These are phyloP conservation scores for Melitaea athalia DNA, from an alignment of 2,888 invertebrate genomes.

Conservation along the genomic window DNA sequence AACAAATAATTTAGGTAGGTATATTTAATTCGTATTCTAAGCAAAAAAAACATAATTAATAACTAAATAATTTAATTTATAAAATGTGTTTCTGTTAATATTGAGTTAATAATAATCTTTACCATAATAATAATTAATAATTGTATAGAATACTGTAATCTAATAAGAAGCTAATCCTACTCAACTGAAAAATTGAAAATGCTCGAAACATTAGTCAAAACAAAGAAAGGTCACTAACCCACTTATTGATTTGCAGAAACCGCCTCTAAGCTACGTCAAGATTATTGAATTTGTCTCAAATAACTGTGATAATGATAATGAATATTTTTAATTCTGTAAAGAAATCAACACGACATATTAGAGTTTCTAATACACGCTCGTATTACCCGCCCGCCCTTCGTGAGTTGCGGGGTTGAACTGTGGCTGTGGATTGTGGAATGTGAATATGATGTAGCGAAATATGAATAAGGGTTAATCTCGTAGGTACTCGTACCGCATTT, in stretches of 20 bases:
- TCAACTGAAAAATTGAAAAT: constrained; percentile 31
- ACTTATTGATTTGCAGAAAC: constrained; percentile 12
- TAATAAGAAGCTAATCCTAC: constrained; percentile 28
- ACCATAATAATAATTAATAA: too few relatives aligned
- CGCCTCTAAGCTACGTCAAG: background rate
- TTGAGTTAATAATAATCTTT: too few relatives aligned
- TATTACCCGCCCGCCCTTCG: constrained; percentile 49
- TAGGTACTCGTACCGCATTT: constrained; percentile 6
- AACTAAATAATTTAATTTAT: too few relatives aligned
- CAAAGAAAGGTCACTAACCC: constrained; percentile 53
- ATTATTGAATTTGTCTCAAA: background rate
- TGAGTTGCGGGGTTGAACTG: constrained; percentile 51
- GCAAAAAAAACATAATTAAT: too few relatives aligned
- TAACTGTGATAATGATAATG: background rate
- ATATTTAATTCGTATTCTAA: too few relatives aligned
- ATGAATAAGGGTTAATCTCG: constrained; percentile 15
- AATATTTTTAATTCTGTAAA: background rate
- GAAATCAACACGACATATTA: constrained; percentile 1
- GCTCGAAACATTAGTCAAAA: constrained; percentile 35
- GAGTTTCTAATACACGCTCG: background rate
- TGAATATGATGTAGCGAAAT: constrained; percentile 10
- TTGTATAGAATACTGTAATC: constrained; percentile 17
- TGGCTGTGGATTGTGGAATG: too few relatives aligned
- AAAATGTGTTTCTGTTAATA: too few relatives aligned
- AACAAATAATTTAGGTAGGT: too few relatives aligned